Evolutionary conservation across 2,113 vertebrate genomes (phyloP).

Genomic region (Nothoprocta pentlandii): DNA sequence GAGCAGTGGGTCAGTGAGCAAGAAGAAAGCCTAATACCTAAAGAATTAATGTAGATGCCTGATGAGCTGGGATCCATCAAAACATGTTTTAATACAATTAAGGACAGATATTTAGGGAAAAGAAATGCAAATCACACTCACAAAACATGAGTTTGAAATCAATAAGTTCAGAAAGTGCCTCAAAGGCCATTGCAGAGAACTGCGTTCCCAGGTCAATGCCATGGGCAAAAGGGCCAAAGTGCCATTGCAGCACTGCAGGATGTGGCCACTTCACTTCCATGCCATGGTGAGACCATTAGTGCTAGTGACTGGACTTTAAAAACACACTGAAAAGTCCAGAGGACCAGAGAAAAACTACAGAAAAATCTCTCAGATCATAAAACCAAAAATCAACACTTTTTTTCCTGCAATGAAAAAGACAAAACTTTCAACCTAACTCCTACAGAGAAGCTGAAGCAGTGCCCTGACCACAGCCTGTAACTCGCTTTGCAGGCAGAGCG

Average conservation of each 20-base stretch:
- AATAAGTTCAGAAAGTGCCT: background rate
- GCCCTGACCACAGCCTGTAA: background rate
- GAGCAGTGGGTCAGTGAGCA: background rate
- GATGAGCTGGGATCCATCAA: background rate
- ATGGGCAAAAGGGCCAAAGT: background rate
- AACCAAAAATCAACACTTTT: background rate
- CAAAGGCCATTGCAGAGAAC: background rate
- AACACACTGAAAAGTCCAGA: background rate
- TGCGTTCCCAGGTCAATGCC: background rate
- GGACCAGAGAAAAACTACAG: background rate
- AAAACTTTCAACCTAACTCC: background rate
- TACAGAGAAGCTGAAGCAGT: background rate
- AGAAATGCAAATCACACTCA: background rate
- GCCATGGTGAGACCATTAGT: background rate
- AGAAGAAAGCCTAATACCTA: background rate
- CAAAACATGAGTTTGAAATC: background rate
- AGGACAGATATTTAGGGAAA: background rate
- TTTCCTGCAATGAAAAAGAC: background rate
- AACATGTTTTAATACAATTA: background rate
- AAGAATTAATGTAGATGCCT: background rate
- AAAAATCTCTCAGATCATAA: background rate
- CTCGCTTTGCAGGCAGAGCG: background rate
- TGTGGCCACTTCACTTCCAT: background rate
- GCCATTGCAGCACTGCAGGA: background rate
- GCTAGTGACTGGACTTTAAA: background rate